phyloP scores from a whole-genome alignment of 2,797 vertebrate genomes.

The Cynopterus sphinx region DNA sequence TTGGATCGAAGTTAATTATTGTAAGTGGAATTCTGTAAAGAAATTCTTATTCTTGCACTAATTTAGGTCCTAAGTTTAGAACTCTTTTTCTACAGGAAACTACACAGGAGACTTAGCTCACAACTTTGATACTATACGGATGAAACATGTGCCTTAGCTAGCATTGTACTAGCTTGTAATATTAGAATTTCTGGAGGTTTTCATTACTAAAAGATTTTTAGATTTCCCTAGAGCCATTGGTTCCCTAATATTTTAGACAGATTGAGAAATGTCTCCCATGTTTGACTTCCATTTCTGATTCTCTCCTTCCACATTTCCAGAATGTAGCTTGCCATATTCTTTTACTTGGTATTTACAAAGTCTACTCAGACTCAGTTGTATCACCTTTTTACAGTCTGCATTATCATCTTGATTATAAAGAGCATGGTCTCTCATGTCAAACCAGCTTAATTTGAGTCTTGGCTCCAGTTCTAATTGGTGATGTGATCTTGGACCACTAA shows the following conservation, averaged over 20 bases:
- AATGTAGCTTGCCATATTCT: neutral
- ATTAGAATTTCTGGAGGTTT: neutral
- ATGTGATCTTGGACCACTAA: neutral
- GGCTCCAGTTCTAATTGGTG: neutral
- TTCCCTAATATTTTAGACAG: neutral
- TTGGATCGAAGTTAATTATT: neutral
- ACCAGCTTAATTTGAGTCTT: neutral
- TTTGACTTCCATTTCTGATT: neutral
- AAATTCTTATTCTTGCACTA: conserved; percentile 10
- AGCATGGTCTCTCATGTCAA: neutral
- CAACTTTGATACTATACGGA: neutral
- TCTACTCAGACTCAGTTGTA: neutral
- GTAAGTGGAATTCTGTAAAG: neutral
- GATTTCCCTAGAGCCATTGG: neutral
- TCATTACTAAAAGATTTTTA: neutral
- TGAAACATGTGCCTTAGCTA: neutral
- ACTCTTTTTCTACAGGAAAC: neutral
- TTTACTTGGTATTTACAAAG: neutral
- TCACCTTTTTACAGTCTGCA: neutral
- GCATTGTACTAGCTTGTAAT: neutral
- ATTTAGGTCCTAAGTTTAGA: neutral
- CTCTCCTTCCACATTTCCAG: neutral
- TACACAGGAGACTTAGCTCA: neutral
- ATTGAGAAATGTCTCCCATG: neutral
- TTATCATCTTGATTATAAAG: neutral